Evolutionary conservation across 1,140 invertebrate species (phyloP).

Genomic region (Drosophila littoralis): DNA sequence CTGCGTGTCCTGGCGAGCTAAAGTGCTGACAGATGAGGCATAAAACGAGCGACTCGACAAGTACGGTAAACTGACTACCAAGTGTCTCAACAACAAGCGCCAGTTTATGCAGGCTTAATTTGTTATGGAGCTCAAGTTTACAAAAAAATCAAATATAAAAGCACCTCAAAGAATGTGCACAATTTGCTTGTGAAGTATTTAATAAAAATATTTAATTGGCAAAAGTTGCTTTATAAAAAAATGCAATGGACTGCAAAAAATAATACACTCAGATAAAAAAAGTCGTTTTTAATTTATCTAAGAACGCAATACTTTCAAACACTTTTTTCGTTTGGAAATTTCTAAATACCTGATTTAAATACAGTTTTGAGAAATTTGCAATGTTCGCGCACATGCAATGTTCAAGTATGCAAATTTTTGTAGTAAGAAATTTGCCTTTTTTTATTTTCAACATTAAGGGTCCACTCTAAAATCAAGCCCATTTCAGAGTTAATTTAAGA

Average conservation of each 20-base stretch:
- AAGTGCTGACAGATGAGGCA: conserved; percentile 33
- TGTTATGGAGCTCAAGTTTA: neutral
- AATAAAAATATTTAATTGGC: conserved; percentile 27
- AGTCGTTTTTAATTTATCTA: too few relatives aligned
- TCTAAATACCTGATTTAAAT: too few relatives aligned
- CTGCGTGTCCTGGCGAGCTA: neutral
- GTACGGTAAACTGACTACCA: conserved; percentile 25
- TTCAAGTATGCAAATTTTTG: too few relatives aligned
- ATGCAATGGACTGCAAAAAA: neutral
- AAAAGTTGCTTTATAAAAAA: conserved; percentile 3
- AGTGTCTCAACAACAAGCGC: conserved; percentile 48
- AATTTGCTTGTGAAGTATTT: neutral
- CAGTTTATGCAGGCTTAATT: conserved; percentile 27
- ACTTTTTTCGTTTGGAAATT: too few relatives aligned
- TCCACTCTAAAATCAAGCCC: too few relatives aligned
- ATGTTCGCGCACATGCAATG: too few relatives aligned
- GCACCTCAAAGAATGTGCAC: neutral
- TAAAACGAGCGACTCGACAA: conserved; percentile 23
- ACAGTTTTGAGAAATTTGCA: too few relatives aligned
- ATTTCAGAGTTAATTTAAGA: too few relatives aligned
- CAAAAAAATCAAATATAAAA: neutral
- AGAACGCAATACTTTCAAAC: too few relatives aligned
- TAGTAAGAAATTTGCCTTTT: too few relatives aligned
- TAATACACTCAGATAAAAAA: neutral
- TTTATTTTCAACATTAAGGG: too few relatives aligned